phyloP scores from a whole-genome alignment of 2,797 vertebrate species.

The Scarus forsteni region DNA sequence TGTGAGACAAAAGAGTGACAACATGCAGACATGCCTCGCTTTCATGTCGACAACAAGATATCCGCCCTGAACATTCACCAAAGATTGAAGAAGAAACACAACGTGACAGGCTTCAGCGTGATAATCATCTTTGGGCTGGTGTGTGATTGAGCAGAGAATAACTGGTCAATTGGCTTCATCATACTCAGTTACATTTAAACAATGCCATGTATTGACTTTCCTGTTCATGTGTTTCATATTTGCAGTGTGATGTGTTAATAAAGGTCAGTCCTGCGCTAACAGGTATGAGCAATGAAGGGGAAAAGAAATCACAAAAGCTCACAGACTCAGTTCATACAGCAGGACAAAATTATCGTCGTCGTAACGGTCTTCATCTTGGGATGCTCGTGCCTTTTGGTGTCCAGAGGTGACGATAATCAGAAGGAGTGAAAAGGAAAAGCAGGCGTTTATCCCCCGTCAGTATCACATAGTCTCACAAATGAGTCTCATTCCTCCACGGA shows the following conservation, averaged over 20 bases:
- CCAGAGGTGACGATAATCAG: not conserved
- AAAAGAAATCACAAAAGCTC: slow-evolving; percentile 1
- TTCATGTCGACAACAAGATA: slow-evolving; percentile 33
- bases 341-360: too few species aligned
- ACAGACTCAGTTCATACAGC: too few species aligned
- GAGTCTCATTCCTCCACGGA: slow-evolving; percentile 11
- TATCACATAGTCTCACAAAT: not conserved
- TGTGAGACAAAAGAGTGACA: slow-evolving; percentile 29
- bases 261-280: not conserved
- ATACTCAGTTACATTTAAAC: slow-evolving; percentile 13
- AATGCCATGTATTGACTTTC: slow-evolving; percentile 4
- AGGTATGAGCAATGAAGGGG: slow-evolving; percentile 9
- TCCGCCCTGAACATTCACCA: slow-evolving; percentile 23
- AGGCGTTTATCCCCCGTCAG: slow-evolving; percentile 6
- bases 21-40: slow-evolving; percentile 26
- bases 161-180: not conserved
- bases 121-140: not conserved
- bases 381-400: not conserved
- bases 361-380: not conserved
- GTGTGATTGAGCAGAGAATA: slow-evolving; percentile 20
- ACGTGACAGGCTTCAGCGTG: slow-evolving; percentile 11
- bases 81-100: slow-evolving; percentile 14
- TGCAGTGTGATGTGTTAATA: slow-evolving; percentile 1
- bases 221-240: not conserved
- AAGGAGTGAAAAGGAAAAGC: slow-evolving; percentile 1